A percentile compares a stretch with the other conserved stretches of the same genome.
phyloP scores from a whole-genome alignment of 2,888 invertebrate genomes.

The Hartigia nigra region DNA sequence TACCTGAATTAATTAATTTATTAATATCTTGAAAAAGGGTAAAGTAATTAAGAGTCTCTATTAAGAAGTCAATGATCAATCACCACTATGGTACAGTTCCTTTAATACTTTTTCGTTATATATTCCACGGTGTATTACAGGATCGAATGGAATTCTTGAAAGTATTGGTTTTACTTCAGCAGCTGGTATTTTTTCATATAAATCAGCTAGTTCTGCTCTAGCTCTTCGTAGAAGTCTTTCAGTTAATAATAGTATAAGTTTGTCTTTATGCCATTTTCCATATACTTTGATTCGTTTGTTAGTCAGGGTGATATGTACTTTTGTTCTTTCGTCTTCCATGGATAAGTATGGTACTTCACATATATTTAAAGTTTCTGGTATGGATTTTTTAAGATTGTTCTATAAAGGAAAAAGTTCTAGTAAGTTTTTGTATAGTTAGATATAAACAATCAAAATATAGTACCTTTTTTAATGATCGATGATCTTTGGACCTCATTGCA shows the following conservation, averaged over 20 bases:
- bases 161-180: neutral
- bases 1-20: constrained; percentile 29
- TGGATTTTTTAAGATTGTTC: neutral
- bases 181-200: constrained; percentile 10
- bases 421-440: neutral
- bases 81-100: constrained; percentile 32
- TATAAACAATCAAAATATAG: neutral
- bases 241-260: constrained; percentile 9
- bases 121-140: constrained; percentile 35
- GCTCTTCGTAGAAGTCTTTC: constrained; percentile 16
- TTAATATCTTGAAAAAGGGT: neutral
- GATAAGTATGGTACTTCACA: neutral
- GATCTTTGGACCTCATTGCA: neutral
- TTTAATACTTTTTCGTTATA: constrained; percentile 33
- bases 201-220: neutral
- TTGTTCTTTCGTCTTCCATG: neutral
- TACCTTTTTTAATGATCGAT: neutral
- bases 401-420: neutral
- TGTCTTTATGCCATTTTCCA: constrained; percentile 17
- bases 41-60: neutral
- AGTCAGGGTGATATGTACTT: constrained; percentile 10
- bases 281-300: constrained; percentile 18
- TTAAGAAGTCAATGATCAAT: neutral
- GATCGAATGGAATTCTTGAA: constrained; percentile 16
- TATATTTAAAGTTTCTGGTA: neutral